Percentiles rank a stretch among this genome's conserved stretches.
Evolutionary conservation across 2,113 vertebrate species (phyloP).

Genomic region (Globicephala melas): DNA sequence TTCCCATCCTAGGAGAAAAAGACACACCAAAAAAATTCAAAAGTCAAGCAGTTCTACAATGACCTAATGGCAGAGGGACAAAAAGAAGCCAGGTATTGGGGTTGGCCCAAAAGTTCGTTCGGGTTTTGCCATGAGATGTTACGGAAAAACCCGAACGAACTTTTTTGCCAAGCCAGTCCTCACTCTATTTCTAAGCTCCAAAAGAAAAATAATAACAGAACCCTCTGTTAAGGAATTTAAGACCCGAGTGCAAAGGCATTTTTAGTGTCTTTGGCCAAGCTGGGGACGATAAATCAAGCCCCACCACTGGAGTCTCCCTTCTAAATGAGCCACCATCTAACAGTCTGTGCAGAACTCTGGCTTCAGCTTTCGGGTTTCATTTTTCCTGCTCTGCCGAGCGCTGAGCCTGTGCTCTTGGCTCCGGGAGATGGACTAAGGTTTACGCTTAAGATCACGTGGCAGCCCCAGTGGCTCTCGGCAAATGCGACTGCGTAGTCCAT

Average conservation of each 20-base stretch:
- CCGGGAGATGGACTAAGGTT: constrained; percentile 4
- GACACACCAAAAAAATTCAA: not conserved
- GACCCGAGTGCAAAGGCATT: not conserved
- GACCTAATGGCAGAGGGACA: constrained; percentile 5
- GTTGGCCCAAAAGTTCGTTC: too few species aligned
- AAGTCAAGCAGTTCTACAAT: not conserved
- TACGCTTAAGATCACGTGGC: constrained; percentile 45
- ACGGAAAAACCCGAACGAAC: too few species aligned
- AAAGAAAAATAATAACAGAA: constrained; percentile 10
- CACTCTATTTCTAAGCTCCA: constrained; percentile 5
- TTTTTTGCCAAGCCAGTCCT: not conserved
- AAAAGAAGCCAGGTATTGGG: not conserved
- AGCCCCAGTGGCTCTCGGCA: constrained; percentile 11
- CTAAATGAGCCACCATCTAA: constrained; percentile 18
- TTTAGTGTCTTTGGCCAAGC: constrained; percentile 15
- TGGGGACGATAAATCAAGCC: constrained; percentile 29
- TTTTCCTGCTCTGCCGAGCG: not conserved
- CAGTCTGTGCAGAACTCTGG: constrained; percentile 3
- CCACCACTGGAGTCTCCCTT: not conserved
- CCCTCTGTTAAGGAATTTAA: constrained; percentile 38
- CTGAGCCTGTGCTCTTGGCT: not conserved
- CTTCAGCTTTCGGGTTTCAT: not conserved
- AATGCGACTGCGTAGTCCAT: constrained; percentile 20
- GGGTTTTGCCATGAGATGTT: too few species aligned
- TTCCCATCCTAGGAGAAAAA: constrained; percentile 10